Evolutionary conservation across 2,113 vertebrate species (phyloP).

Genomic region (Amblyornis subalaris): DNA sequence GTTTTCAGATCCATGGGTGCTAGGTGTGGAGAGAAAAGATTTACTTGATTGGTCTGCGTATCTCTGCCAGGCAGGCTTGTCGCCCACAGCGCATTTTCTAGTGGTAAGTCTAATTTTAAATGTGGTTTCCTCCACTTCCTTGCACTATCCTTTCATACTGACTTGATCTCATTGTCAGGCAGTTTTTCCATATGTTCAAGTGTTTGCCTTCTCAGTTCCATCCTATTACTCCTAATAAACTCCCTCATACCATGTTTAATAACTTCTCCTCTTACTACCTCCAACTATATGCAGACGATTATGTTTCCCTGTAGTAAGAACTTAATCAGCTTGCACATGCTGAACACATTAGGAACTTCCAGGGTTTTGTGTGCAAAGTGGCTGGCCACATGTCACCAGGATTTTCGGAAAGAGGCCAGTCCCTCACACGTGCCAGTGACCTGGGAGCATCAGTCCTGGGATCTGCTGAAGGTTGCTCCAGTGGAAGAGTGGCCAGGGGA

Average conservation of each 20-base stretch:
- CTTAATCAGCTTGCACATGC: background rate
- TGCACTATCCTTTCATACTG: background rate
- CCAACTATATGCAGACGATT: background rate
- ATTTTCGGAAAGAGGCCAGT: background rate
- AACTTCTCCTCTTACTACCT: slow-evolving; percentile 28
- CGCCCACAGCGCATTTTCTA: background rate
- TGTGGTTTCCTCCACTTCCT: slow-evolving; percentile 1
- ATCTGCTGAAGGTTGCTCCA: background rate
- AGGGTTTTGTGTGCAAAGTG: background rate
- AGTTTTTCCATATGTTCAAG: background rate
- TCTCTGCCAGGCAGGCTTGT: background rate
- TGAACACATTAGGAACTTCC: background rate
- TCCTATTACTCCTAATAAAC: slow-evolving; percentile 16
- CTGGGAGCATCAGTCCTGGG: background rate
- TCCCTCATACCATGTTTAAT: slow-evolving; percentile 5
- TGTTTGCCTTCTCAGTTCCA: background rate
- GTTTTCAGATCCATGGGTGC: background rate
- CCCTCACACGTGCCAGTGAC: background rate
- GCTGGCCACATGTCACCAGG: background rate
- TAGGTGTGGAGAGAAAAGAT: background rate
- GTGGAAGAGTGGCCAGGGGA: background rate
- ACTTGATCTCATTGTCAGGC: slow-evolving; percentile 3
- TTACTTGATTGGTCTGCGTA: background rate
- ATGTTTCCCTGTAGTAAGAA: background rate
- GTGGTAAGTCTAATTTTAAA: background rate